Evolutionary conservation across 2,797 vertebrate species (phyloP).

Genomic region (Sebastes alutus): DNA sequence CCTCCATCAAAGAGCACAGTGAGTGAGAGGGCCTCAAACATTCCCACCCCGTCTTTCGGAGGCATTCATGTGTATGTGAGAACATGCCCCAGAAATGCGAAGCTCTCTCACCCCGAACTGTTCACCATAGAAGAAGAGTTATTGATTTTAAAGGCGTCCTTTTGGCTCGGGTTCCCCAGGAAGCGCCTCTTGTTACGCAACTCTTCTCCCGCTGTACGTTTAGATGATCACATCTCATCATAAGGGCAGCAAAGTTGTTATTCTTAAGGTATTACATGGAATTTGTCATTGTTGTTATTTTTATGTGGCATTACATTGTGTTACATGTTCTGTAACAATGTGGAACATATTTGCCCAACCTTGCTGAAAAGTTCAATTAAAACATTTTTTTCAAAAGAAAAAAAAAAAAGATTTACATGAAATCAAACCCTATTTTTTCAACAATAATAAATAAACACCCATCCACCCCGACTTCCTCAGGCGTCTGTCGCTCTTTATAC

Average conservation of each 20-base stretch:
- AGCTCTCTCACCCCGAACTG: not conserved
- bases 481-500: no score
- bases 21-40: conserved; percentile 12
- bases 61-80: conserved; percentile 26
- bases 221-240: not conserved
- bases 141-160: not conserved
- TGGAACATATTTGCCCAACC: no score
- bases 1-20: conserved; percentile 10
- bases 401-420: no score
- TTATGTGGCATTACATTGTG: no score
- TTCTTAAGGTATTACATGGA: no score
- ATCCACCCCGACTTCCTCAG: no score
- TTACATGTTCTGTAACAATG: no score
- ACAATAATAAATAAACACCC: no score
- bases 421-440: no score
- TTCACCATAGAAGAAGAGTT: not conserved
- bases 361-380: no score
- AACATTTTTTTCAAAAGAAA: no score
- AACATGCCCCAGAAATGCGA: conserved; percentile 5
- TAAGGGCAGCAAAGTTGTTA: not conserved
- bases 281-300: no score
- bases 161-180: not conserved
- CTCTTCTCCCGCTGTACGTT: not conserved
- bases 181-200: conserved; percentile 12
- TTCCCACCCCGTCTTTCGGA: conserved; percentile 32